Conservation (phyloP, 1,140 invertebrate genomes). For the Anastrepha ludens region DNA sequence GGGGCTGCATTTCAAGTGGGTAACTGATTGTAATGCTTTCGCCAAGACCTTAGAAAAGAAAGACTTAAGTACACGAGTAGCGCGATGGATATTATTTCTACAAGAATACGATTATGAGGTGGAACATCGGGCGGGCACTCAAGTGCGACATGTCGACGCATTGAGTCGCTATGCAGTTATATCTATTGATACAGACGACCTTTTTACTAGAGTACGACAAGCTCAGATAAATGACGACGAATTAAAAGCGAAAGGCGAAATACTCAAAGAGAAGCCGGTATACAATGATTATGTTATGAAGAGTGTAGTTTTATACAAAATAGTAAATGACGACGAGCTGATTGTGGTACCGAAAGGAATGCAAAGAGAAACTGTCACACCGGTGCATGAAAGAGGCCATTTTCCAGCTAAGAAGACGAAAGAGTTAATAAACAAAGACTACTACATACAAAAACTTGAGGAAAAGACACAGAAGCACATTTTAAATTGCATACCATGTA, state of each 20-base stretch:
- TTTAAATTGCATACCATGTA: not conserved
- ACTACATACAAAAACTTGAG: not conserved
- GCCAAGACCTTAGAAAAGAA: slow-evolving; percentile 64
- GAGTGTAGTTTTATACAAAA: slow-evolving; percentile 62
- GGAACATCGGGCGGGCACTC: slow-evolving; percentile 59
- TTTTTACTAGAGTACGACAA: not conserved
- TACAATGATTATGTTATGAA: slow-evolving; percentile 53
- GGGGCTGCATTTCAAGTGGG: slow-evolving; percentile 54
- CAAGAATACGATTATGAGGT: slow-evolving; percentile 61
- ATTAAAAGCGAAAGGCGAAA: not conserved
- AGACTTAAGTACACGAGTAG: slow-evolving; percentile 62
- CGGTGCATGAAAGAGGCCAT: slow-evolving; percentile 28
- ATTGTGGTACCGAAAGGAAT: slow-evolving; percentile 66
- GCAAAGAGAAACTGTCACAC: slow-evolving; percentile 65
- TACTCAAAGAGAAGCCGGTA: not conserved
- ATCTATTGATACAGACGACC: slow-evolving; percentile 26
- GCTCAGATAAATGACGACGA: not conserved
- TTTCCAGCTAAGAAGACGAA: not conserved
- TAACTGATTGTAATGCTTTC: slow-evolving; percentile 67
- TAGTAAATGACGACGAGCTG: slow-evolving; percentile 57
- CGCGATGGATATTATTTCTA: slow-evolving; percentile 61
- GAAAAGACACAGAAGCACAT: not conserved
- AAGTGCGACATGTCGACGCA: slow-evolving; percentile 39
- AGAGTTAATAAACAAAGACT: not conserved
- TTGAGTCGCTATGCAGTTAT: slow-evolving; percentile 38